Conservation (phyloP, 2,113 vertebrate species). For the Solea senegalensis region DNA sequence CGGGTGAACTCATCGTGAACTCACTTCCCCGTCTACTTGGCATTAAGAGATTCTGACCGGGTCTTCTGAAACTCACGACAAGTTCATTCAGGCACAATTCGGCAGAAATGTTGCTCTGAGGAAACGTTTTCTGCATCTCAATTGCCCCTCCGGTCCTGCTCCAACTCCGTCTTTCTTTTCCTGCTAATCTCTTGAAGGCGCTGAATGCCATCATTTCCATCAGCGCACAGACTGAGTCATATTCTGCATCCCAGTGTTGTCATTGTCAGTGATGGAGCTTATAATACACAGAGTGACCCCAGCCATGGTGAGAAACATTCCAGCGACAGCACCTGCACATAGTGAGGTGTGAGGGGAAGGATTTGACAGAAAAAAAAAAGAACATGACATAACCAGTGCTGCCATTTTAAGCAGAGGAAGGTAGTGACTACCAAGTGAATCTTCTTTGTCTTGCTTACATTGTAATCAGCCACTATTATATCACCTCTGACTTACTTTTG, state of each 20-base stretch:
- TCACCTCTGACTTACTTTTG: slow-evolving; percentile 83
- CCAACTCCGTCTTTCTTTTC: background rate
- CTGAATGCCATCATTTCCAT: slow-evolving; percentile 8
- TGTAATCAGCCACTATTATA: background rate
- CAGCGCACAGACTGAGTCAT: slow-evolving; percentile 6
- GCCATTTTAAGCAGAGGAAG: too few species aligned
- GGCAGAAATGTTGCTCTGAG: background rate
- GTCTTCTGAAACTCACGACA: slow-evolving; percentile 26
- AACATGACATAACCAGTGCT: too few species aligned
- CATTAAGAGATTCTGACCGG: slow-evolving; percentile 11
- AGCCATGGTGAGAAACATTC: slow-evolving; percentile 86
- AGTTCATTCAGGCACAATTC: slow-evolving; percentile 33
- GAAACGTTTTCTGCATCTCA: slow-evolving; percentile 48
- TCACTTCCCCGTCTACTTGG: slow-evolving; percentile 14
- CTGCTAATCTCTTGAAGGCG: slow-evolving; percentile 3
- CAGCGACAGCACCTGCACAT: slow-evolving; percentile 82
- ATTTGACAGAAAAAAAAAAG: background rate
- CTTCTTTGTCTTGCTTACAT: background rate
- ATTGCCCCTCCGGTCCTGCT: slow-evolving; percentile 21
- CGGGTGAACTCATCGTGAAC: slow-evolving; percentile 64
- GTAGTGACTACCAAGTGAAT: too few species aligned
- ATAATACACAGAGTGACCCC: slow-evolving; percentile 87
- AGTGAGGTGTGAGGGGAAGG: background rate
- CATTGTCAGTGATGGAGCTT: slow-evolving; percentile 72
- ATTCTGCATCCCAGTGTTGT: slow-evolving; percentile 29